Evolutionary conservation across 2,888 invertebrate genomes (phyloP).

Genomic region (Spilosoma lubricipeda): DNA sequence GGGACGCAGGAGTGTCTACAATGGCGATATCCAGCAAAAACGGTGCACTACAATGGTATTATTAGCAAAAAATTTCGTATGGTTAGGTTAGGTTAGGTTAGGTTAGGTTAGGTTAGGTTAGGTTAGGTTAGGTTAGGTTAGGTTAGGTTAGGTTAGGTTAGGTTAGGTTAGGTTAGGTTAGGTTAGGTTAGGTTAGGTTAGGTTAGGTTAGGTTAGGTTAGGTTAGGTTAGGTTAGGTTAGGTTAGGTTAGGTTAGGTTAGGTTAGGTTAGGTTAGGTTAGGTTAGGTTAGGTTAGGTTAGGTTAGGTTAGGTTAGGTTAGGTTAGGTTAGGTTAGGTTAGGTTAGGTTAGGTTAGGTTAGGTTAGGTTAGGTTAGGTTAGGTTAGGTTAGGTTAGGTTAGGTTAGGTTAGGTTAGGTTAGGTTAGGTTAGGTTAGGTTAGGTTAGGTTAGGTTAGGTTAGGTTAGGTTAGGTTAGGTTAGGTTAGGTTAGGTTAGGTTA

Average conservation of each 20-base stretch:
- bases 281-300: slow-evolving; percentile 43
- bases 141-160: slow-evolving; percentile 36
- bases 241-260: slow-evolving; percentile 35
- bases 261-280: slow-evolving; percentile 43
- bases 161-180: slow-evolving; percentile 34
- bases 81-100: slow-evolving; percentile 44
- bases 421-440: slow-evolving; percentile 43
- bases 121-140: slow-evolving; percentile 37
- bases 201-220: slow-evolving; percentile 37
- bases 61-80: no score
- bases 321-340: slow-evolving; percentile 46
- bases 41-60: no score
- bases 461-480: slow-evolving; percentile 43
- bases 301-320: slow-evolving; percentile 43
- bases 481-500: slow-evolving; percentile 43
- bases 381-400: slow-evolving; percentile 25
- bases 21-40: no score
- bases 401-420: slow-evolving; percentile 38
- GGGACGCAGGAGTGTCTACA: no score
- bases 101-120: slow-evolving; percentile 35
- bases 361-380: slow-evolving; percentile 39
- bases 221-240: slow-evolving; percentile 33
- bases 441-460: slow-evolving; percentile 43
- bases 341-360: slow-evolving; percentile 39
- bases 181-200: slow-evolving; percentile 36